Conservation (phyloP, 2,797 vertebrate genomes). For the Parauchenoglanis ngamensis region DNA sequence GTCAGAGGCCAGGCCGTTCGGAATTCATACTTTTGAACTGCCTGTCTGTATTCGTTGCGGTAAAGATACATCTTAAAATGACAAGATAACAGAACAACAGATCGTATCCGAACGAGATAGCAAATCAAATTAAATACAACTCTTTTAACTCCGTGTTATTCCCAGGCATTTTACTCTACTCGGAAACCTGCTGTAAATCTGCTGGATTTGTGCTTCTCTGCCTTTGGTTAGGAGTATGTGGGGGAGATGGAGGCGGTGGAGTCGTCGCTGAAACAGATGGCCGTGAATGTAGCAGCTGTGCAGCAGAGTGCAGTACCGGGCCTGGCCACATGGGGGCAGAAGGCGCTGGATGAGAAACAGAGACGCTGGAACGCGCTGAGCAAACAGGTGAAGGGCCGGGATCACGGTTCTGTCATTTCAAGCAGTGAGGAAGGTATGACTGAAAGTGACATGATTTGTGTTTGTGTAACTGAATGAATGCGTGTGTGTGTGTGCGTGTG, state of each 20-base stretch:
- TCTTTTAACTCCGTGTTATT: not conserved
- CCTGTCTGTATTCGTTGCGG: not conserved
- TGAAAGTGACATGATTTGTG: not conserved
- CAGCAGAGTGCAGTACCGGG: slow-evolving; percentile 73
- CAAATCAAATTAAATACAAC: not conserved
- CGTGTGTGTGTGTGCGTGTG: not conserved
- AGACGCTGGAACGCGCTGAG: slow-evolving; percentile 82
- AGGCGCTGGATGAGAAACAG: slow-evolving; percentile 74
- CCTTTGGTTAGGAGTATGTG: slow-evolving; percentile 76
- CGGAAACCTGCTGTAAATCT: not conserved
- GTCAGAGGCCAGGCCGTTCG: slow-evolving; percentile 65
- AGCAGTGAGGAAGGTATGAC: not conserved
- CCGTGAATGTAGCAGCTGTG: slow-evolving; percentile 79
- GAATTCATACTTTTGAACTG: not conserved
- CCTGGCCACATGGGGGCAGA: slow-evolving; percentile 81
- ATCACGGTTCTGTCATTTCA: not conserved
- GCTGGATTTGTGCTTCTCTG: not conserved
- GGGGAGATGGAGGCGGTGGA: slow-evolving; percentile 87
- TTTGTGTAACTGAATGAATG: not conserved
- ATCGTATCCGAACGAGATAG: not conserved
- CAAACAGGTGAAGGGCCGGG: slow-evolving; percentile 81
- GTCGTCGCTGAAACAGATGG: slow-evolving; percentile 85
- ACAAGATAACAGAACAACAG: not conserved
- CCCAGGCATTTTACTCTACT: not conserved
- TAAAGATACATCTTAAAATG: not conserved